Base-by-base conservation (phyloP, 2,797 vertebrate genomes). In the Huso huso region DNA sequence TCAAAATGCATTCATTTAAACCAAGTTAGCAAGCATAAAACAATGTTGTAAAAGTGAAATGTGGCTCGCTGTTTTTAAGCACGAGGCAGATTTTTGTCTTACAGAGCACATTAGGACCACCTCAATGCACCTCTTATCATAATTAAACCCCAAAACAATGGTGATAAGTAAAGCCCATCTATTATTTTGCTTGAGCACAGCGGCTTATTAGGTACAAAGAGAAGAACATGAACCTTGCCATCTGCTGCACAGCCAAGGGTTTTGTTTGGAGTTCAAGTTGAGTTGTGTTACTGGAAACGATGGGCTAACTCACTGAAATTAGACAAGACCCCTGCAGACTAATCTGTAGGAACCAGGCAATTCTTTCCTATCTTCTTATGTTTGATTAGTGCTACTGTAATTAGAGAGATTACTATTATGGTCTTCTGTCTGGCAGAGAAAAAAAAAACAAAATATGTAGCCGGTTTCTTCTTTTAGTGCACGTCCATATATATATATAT, bases 311-410 rank as follows among this genome's bases (percentile, higher is more conserved):
- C 79, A 69, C 77, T 82, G 78, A 79, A 83, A 80, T 88, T 83
- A 84, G 77, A 81, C 80, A 75, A 84, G 75, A 85, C 87, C 84
- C 88, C 83, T 83, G 84, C 80, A 72, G 85, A 64, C 80, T 88
- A 88, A 90, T 86, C 84, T 83, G 76, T 81, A 76, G 68, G 77
- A 84, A 80, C 82, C 60, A 15, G 79, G 76, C 80, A 82, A 80
- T 87, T 87, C 86, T 85, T 85, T 79, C 79, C 78, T 78, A 83
- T 84, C 85, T 84, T 75, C 81, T 80, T 76, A 69, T 73, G 78
- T 88, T 88, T 90, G 84, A 90, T 92, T 89, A 90, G 88, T 87
- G 85, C 78, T 77, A 85, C 76, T 78, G 79, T 86, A 86, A 91
- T 88, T 87, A 90, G 84, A 88, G 82, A 88, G 87, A 88, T 88